Evolutionary conservation across 2,797 vertebrate species (phyloP).

Genomic region (Denticeps clupeoides): DNA sequence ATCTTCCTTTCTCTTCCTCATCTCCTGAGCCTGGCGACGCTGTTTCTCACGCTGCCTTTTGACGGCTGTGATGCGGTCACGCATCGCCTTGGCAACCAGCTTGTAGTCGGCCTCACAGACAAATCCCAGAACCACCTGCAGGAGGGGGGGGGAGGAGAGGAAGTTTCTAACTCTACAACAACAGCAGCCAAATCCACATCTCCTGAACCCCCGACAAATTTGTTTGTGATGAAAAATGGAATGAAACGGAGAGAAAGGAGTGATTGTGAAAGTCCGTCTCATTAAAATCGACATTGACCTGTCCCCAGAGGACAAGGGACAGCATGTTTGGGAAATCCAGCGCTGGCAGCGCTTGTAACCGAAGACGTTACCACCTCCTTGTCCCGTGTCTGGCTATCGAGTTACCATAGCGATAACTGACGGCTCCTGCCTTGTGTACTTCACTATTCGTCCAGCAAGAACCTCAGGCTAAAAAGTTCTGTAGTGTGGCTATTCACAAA

Average conservation of each 20-base stretch:
- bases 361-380: conserved; percentile 44
- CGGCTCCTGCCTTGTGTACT: conserved; percentile 37
- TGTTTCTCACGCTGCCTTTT: conserved; percentile 84
- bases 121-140: conserved; percentile 82
- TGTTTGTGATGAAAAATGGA: conserved; percentile 57
- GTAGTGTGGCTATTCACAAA: no score
- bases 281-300: conserved; percentile 57
- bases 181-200: conserved; percentile 4
- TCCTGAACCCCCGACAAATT: conserved; percentile 41
- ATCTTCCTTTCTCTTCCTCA: conserved; percentile 44
- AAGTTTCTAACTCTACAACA: conserved; percentile 26
- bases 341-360: conserved; percentile 36
- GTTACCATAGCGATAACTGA: conserved; percentile 49
- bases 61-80: conserved; percentile 79
- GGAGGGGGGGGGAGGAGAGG: neutral
- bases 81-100: conserved; percentile 84
- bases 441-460: conserved; percentile 25
- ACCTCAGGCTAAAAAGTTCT: neutral
- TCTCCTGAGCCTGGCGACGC: conserved; percentile 55
- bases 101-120: conserved; percentile 90
- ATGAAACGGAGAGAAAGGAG: conserved; percentile 37
- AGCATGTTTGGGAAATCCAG: conserved; percentile 32
- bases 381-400: conserved; percentile 42
- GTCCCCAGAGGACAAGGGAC: conserved; percentile 28
- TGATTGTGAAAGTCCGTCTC: conserved; percentile 39